Evolutionary conservation across 2,797 vertebrate genomes (phyloP).

Genomic region (Sebastes dallii): DNA sequence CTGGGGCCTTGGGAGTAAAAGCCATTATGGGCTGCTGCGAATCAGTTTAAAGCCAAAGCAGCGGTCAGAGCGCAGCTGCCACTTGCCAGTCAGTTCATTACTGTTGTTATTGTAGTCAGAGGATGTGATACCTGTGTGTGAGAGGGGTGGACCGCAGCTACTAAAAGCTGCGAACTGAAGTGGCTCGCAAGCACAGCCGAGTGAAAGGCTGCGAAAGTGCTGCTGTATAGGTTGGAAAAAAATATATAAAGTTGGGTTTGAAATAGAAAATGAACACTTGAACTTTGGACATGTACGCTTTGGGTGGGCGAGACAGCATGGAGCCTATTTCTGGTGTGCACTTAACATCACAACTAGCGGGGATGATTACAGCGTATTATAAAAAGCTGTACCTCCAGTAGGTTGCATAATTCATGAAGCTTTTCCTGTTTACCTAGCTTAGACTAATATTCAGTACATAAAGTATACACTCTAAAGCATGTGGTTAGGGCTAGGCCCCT

Average conservation of each 20-base stretch:
- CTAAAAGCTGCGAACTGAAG: conserved; percentile 6
- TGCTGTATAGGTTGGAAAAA: not conserved
- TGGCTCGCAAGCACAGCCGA: not conserved
- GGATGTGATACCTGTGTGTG: conserved; percentile 39
- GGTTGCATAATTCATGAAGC: not conserved
- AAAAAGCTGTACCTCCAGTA: not conserved
- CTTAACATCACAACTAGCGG: not conserved
- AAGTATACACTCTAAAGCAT: not conserved
- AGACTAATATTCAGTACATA: not conserved
- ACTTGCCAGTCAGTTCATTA: conserved; percentile 67
- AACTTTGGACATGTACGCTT: conserved; percentile 21
- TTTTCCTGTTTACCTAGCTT: not conserved
- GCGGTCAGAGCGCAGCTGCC: conserved; percentile 58
- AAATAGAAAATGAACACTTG: conserved; percentile 20
- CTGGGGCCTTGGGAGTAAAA: conserved; percentile 46
- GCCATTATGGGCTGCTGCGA: conserved; percentile 56
- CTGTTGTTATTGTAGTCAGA: conserved; percentile 50
- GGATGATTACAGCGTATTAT: not conserved
- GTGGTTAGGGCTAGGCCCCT: fast-evolving
- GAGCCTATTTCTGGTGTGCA: conserved; percentile 14
- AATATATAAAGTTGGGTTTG: not conserved
- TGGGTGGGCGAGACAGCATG: conserved; percentile 5
- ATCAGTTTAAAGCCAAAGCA: conserved; percentile 57
- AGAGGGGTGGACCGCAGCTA: conserved; percentile 5
- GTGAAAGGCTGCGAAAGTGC: not conserved